phyloP scores from a whole-genome alignment of 2,113 vertebrate species.

The Poeciliopsis retropinna region DNA sequence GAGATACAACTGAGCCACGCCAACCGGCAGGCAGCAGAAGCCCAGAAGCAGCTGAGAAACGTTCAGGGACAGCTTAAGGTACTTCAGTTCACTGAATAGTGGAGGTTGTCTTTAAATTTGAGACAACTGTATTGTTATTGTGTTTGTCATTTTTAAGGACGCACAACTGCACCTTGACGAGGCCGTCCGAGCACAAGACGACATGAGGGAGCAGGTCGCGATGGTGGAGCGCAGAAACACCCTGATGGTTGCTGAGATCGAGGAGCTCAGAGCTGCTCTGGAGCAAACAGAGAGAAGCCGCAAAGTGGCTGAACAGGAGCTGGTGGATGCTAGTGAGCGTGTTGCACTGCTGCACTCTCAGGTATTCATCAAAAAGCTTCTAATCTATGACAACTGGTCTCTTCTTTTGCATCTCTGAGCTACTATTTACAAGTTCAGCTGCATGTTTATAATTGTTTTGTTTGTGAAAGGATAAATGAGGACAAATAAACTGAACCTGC shows the following conservation, averaged over 20 bases:
- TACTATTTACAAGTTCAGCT: neutral
- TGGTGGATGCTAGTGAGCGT: conserved; percentile 88
- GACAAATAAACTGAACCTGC: neutral
- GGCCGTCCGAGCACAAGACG: conserved; percentile 83
- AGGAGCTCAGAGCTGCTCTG: conserved; percentile 84
- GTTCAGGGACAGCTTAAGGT: conserved; percentile 81
- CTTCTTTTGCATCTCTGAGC: no score
- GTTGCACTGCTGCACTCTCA: conserved; percentile 90
- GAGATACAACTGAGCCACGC: conserved; percentile 82
- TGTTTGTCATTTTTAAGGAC: conserved; percentile 72
- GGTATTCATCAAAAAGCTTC: conserved; percentile 62
- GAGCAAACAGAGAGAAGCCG: conserved; percentile 87
- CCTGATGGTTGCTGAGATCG: conserved; percentile 86
- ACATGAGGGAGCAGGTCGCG: conserved; percentile 86
- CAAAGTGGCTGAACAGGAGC: conserved; percentile 89
- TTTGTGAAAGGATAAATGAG: neutral
- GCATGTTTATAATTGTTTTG: neutral
- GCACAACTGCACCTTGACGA: conserved; percentile 87
- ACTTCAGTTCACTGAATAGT: neutral
- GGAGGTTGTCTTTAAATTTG: no score
- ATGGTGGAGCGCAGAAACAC: conserved; percentile 88
- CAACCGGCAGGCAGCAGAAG: conserved; percentile 79
- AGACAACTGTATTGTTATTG: neutral
- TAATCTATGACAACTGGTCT: no score
- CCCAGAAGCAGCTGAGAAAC: conserved; percentile 82